phyloP scores from a whole-genome alignment of 30 jellyfish, hydroid and myxozoan species.

The Clytia hemisphaerica region DNA sequence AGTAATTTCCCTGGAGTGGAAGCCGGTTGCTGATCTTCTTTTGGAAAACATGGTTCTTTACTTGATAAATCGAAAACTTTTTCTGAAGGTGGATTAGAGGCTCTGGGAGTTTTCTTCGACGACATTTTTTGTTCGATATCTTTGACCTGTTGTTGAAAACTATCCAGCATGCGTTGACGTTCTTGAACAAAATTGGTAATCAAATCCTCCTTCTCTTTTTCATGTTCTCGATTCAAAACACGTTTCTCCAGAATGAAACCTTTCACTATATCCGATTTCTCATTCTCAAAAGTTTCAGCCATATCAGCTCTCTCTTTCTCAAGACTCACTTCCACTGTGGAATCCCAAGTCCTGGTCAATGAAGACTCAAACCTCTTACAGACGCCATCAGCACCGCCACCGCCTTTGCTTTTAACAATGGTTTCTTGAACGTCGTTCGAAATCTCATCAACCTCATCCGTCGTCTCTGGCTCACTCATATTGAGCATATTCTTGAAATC shows the following conservation, averaged over 20 bases:
- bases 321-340: constrained; percentile 25
- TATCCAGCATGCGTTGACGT: constrained; percentile 49
- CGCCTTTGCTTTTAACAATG: no score
- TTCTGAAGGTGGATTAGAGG: no score
- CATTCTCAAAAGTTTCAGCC: constrained; percentile 47
- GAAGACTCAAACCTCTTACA: not conserved
- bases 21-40: no score
- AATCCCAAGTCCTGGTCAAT: no score
- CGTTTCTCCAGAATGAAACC: constrained; percentile 85
- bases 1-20: constrained; percentile 20
- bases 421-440: constrained; percentile 14
- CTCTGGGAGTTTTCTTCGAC: no score
- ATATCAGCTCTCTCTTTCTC: not conserved
- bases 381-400: not conserved
- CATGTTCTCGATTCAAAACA: constrained; percentile 61
- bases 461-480: no score
- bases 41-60: no score
- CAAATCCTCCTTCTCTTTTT: constrained; percentile 63
- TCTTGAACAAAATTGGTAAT: constrained; percentile 64
- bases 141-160: constrained; percentile 46
- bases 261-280: constrained; percentile 62
- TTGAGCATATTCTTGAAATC: no score
- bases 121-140: constrained; percentile 37
- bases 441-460: constrained; percentile 3
- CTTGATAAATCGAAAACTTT: no score